phyloP scores from a whole-genome alignment of 1,140 invertebrate genomes.

The Drosophila truncata region DNA sequence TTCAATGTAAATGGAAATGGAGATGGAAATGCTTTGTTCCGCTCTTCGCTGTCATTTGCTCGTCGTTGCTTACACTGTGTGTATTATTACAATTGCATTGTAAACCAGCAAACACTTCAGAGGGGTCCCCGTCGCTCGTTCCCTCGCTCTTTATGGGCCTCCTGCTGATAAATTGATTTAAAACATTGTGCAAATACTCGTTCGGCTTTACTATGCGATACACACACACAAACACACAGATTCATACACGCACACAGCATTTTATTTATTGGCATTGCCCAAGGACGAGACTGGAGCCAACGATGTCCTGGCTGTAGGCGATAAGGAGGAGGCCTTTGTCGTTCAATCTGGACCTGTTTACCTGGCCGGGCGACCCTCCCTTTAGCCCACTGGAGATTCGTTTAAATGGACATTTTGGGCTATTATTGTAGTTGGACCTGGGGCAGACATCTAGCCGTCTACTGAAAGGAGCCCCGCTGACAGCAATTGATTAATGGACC shows the following conservation, averaged over 20 bases:
- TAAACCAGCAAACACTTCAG: constrained; percentile 49
- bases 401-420: constrained; percentile 69
- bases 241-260: constrained; percentile 4
- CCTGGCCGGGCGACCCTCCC: constrained; percentile 30
- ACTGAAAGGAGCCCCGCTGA: constrained; percentile 11
- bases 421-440: constrained; percentile 63
- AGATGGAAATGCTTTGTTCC: constrained; percentile 39
- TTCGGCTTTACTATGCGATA: constrained; percentile 18
- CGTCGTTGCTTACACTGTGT: constrained; percentile 46
- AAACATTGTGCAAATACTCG: constrained; percentile 66
- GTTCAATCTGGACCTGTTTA: constrained; percentile 59
- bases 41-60: constrained; percentile 30
- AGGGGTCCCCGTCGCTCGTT: not conserved
- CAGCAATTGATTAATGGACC: constrained; percentile 66
- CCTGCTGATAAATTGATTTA: constrained; percentile 73
- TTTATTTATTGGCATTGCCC: constrained; percentile 70
- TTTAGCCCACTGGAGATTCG: constrained; percentile 13
- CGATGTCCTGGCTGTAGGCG: constrained; percentile 42
- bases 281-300: constrained; percentile 23
- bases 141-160: constrained; percentile 13
- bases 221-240: not conserved
- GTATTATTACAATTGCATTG: constrained; percentile 64
- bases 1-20: constrained; percentile 26
- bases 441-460: constrained; percentile 19
- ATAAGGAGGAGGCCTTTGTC: constrained; percentile 45